Conservation (phyloP, 1,140 invertebrate species). For the Musca vetustissima region DNA sequence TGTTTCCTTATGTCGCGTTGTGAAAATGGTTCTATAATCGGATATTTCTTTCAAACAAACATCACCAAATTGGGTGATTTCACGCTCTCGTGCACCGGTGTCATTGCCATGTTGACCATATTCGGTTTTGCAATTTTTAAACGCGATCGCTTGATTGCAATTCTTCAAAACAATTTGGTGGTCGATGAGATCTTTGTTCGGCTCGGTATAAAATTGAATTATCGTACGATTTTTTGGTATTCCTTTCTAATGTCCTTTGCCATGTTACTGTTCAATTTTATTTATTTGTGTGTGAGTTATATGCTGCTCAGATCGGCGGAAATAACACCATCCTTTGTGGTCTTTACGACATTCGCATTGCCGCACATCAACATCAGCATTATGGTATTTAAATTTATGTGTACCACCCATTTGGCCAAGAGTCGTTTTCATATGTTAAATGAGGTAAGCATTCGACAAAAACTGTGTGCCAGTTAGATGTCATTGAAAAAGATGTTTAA, state of each 20-base stretch:
- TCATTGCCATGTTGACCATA: conserved; percentile 50
- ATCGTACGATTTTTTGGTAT: conserved; percentile 40
- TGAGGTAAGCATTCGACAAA: conserved; percentile 39
- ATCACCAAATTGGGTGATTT: conserved; percentile 48
- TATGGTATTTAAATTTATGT: conserved; percentile 52
- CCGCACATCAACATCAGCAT: conserved; percentile 51
- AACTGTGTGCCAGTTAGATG: not conserved
- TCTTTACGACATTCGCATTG: conserved; percentile 48
- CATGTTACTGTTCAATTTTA: conserved; percentile 46
- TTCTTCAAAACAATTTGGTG: conserved; percentile 46
- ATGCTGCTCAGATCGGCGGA: conserved; percentile 42
- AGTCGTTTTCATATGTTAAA: conserved; percentile 50
- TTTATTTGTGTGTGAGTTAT: conserved; percentile 51
- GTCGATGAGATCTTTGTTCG: conserved; percentile 50
- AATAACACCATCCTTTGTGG: conserved; percentile 48
- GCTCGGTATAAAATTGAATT: conserved; percentile 48
- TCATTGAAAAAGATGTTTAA: no score
- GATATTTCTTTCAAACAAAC: conserved; percentile 53
- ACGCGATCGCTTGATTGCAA: conserved; percentile 40
- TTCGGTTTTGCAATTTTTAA: conserved; percentile 50
- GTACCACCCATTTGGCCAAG: conserved; percentile 46
- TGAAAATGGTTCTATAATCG: conserved; percentile 50
- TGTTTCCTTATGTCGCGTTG: conserved; percentile 42
- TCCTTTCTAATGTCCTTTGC: conserved; percentile 45
- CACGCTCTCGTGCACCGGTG: conserved; percentile 44